Evolutionary conservation across 1,140 invertebrate genomes (phyloP).

Genomic region (Lutraria rhynchaena): DNA sequence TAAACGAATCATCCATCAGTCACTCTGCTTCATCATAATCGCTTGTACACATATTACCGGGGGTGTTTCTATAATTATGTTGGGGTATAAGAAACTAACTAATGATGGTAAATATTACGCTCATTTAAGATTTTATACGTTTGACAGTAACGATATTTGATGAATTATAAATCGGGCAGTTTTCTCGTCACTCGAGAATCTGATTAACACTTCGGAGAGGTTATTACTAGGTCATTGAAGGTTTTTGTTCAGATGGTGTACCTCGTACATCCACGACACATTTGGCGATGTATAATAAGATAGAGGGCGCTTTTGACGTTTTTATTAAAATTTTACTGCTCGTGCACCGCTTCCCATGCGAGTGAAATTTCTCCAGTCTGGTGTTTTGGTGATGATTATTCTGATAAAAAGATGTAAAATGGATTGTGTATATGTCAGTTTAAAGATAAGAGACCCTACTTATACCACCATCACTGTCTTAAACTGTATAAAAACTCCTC

Average conservation of each 20-base stretch:
- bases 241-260: slow-evolving; percentile 3
- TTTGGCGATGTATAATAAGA: slow-evolving; percentile 17
- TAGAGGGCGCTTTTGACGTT: slow-evolving; percentile 25
- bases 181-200: slow-evolving; percentile 8
- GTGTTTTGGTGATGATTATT: too few species aligned
- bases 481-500: too few species aligned
- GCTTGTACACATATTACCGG: too few species aligned
- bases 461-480: too few species aligned
- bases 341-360: slow-evolving; percentile 13
- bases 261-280: slow-evolving; percentile 26
- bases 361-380: too few species aligned
- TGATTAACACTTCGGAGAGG: slow-evolving; percentile 2
- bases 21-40: too few species aligned
- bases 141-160: slow-evolving; percentile 20
- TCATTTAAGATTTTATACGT: background rate
- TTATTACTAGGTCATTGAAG: slow-evolving; percentile 33
- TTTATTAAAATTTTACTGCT: slow-evolving; percentile 13
- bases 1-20: too few species aligned
- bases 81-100: too few species aligned
- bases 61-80: too few species aligned
- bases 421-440: too few species aligned
- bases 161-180: slow-evolving; percentile 13
- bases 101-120: slow-evolving; percentile 2
- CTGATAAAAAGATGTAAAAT: too few species aligned
- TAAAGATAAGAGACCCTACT: too few species aligned